Conservation (phyloP, 2,888 invertebrate species). For the Piscicola geometra region DNA sequence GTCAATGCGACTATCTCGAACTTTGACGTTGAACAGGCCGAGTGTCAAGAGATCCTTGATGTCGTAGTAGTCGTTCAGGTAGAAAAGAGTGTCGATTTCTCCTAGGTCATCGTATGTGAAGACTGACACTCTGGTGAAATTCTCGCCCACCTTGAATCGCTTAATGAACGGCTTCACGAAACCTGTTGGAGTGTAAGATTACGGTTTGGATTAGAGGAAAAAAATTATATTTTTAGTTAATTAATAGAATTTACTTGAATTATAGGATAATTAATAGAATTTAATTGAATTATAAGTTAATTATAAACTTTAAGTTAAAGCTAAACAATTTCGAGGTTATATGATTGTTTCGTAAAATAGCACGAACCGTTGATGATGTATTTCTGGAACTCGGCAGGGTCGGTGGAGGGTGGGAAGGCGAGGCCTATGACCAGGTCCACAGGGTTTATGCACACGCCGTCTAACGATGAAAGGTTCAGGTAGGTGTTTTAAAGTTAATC, state of each 20-base stretch:
- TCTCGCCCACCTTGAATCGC: conserved; percentile 13
- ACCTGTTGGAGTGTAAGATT: not conserved
- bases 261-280: no score
- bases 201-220: no score
- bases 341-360: not conserved
- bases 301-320: no score
- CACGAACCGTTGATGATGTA: conserved; percentile 10
- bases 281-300: no score
- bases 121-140: conserved; percentile 11
- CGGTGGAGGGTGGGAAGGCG: conserved; percentile 11
- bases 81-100: not conserved
- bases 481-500: no score
- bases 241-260: no score
- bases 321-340: no score
- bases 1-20: not conserved
- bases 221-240: no score
- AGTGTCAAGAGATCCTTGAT: not conserved
- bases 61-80: conserved; percentile 9
- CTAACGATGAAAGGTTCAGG: no score
- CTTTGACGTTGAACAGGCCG: conserved; percentile 12
- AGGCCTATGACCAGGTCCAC: conserved; percentile 23
- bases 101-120: conserved; percentile 18
- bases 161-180: conserved; percentile 25
- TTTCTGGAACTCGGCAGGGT: conserved; percentile 10
- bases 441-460: not conserved